These are phyloP conservation scores for Agelaius phoeniceus DNA, from an alignment of 2,113 vertebrate species.

Conservation along the genomic window DNA sequence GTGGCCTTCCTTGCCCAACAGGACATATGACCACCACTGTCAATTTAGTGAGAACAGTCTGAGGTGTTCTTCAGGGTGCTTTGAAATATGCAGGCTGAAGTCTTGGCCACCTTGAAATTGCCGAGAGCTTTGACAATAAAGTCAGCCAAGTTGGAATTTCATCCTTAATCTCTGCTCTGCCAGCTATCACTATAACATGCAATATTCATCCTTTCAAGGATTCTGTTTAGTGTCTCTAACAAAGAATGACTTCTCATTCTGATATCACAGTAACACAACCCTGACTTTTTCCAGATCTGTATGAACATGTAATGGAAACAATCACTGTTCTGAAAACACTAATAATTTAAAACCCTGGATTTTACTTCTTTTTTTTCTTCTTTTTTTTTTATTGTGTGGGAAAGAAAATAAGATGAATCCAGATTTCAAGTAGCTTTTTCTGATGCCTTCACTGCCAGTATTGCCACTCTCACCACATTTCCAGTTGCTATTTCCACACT, in stretches of 20 bases:
- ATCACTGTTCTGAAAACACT: neutral
- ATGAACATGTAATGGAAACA: neutral
- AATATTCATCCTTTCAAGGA: neutral
- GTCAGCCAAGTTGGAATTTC: neutral
- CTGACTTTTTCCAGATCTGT: neutral
- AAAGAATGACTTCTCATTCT: neutral
- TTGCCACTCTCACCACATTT: neutral
- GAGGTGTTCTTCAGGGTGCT: neutral
- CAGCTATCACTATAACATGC: neutral
- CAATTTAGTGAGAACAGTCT: neutral
- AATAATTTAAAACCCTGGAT: neutral
- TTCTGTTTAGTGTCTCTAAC: neutral
- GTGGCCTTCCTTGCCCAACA: neutral
- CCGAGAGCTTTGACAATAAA: neutral
- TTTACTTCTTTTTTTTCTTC: no score
- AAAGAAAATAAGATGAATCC: neutral
- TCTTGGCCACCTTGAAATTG: neutral
- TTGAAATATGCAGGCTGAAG: neutral
- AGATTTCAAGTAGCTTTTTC: neutral
- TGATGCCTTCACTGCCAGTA: neutral
- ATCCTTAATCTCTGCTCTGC: neutral
- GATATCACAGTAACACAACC: neutral
- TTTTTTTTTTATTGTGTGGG: neutral
- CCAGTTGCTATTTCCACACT: neutral
- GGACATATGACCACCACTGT: neutral